These are phyloP conservation scores for Ischnus inquisitorius DNA, from an alignment of 2,888 invertebrate genomes.

Conservation along the genomic window DNA sequence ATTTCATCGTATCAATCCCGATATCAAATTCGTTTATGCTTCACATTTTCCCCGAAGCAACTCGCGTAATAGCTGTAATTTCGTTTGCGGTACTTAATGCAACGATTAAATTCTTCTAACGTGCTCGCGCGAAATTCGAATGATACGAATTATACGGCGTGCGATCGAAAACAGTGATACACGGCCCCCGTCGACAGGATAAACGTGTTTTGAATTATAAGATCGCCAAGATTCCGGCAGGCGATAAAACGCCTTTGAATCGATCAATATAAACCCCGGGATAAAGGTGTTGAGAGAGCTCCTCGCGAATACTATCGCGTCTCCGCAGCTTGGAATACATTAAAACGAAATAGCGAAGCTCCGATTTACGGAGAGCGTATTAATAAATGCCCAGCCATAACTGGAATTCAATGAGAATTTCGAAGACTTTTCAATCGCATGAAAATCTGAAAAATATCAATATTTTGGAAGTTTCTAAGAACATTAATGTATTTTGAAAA, in stretches of 20 bases:
- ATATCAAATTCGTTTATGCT: conserved; percentile 8
- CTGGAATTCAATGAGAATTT: too few relatives aligned
- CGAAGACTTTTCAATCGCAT: too few relatives aligned
- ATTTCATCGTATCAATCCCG: not conserved
- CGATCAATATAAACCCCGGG: conserved; percentile 36
- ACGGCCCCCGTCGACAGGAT: not conserved
- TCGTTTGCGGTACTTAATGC: not conserved
- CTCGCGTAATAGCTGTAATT: conserved; percentile 1
- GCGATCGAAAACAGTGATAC: conserved; percentile 44
- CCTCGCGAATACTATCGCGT: conserved; percentile 15
- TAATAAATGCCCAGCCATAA: too few relatives aligned
- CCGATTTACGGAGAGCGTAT: too few relatives aligned
- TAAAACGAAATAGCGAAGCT: not conserved
- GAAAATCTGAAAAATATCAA: too few relatives aligned
- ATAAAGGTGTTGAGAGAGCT: conserved; percentile 46
- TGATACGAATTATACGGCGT: conserved; percentile 17
- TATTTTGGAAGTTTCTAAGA: too few relatives aligned
- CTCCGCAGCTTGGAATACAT: conserved; percentile 20
- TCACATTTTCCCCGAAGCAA: not conserved
- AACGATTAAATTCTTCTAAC: conserved; percentile 16
- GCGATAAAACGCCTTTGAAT: conserved; percentile 45
- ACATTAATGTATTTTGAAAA: too few relatives aligned
- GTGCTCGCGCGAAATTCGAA: conserved; percentile 23
- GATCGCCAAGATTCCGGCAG: conserved; percentile 47
- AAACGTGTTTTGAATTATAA: conserved; percentile 31